Conservation (phyloP, 2,113 vertebrate species). For the Choloepus hoffmanni region DNA sequence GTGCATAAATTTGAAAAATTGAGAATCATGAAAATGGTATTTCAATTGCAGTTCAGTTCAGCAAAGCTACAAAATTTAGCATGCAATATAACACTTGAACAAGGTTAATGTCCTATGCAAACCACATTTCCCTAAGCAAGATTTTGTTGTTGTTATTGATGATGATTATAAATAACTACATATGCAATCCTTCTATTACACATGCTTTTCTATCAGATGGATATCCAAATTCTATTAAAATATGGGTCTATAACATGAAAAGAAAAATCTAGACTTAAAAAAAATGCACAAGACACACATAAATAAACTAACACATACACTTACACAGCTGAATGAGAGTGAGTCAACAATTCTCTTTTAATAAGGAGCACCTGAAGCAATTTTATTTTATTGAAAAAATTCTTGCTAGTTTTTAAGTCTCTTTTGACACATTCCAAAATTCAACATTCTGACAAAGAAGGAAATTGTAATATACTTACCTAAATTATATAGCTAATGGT, state of each 20-base stretch:
- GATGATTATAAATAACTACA: constrained; percentile 46
- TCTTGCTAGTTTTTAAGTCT: background rate
- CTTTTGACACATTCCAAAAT: background rate
- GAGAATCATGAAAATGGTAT: constrained; percentile 64
- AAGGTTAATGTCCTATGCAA: constrained; percentile 63
- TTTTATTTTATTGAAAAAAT: background rate
- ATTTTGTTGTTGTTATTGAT: constrained; percentile 21
- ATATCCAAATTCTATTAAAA: constrained; percentile 6
- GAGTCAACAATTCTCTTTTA: background rate
- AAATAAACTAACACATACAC: background rate
- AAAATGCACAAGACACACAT: background rate
- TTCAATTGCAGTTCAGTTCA: constrained; percentile 60
- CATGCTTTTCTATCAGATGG: background rate
- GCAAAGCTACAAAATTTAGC: constrained; percentile 43
- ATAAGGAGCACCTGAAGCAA: background rate
- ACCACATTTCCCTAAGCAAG: constrained; percentile 33
- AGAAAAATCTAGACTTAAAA: background rate
- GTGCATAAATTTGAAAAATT: constrained; percentile 70
- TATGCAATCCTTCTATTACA: background rate
- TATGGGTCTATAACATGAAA: background rate
- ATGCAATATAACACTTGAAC: background rate
- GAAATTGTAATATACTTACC: background rate
- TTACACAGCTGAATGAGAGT: background rate
- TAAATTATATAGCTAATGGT: background rate
- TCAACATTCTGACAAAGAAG: background rate